Percentiles rank a stretch among this genome's conserved stretches.
Conservation (phyloP, 2,113 vertebrate genomes). For the Ammodytes marinus region DNA sequence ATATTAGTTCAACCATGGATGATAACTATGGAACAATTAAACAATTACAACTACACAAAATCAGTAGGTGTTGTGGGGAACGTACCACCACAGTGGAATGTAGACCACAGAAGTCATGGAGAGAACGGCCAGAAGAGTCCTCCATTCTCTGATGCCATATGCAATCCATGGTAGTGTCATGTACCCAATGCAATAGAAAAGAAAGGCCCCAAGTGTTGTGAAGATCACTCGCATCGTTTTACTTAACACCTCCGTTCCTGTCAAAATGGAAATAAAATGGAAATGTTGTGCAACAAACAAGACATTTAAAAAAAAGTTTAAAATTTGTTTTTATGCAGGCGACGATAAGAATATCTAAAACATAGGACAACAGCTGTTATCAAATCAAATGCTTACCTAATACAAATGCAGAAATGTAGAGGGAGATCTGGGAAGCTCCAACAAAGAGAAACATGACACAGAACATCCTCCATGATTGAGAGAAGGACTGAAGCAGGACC, state of each 20-base stretch:
- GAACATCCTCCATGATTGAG: conserved; percentile 91
- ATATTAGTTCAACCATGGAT: neutral
- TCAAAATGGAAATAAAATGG: neutral
- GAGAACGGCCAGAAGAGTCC: conserved; percentile 88
- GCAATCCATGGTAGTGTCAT: conserved; percentile 93
- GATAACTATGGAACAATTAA: neutral
- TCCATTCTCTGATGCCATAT: conserved; percentile 91
- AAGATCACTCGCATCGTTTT: conserved; percentile 90
- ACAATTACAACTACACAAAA: neutral
- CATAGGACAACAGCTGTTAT: neutral
- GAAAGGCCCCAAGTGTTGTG: conserved; percentile 90
- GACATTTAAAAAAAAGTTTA: neutral
- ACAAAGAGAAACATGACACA: conserved; percentile 90
- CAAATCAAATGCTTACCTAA: conserved; percentile 84
- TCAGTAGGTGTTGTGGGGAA: neutral
- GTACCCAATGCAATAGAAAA: conserved; percentile 93
- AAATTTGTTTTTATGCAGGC: neutral
- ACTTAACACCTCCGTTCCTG: conserved; percentile 93
- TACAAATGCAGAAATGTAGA: conserved; percentile 96
- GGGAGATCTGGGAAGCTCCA: conserved; percentile 94
- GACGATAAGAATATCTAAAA: neutral
- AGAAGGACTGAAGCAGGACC: conserved; percentile 92
- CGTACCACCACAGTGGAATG: conserved; percentile 92
- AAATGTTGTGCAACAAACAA: neutral
- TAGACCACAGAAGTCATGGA: conserved; percentile 87